Evolutionary conservation across 2,113 vertebrate genomes (phyloP), one percentile per base, ranked within the genome.

Genomic region (Tympanuchus pallidicinctus): DNA sequence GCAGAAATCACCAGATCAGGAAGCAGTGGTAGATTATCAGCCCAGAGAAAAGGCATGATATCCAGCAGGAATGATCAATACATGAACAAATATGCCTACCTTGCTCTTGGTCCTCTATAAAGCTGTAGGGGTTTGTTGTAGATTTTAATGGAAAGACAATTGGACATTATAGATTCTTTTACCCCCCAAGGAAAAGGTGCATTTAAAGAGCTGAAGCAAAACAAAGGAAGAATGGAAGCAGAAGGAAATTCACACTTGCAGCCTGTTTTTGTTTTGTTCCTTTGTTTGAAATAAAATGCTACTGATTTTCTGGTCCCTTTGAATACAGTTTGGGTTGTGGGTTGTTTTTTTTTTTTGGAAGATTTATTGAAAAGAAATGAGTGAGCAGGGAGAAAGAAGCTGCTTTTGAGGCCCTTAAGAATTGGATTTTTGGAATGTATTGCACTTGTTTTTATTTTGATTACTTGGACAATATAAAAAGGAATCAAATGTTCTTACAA

Each of bases 81-180:
- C 34, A 13, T 1, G 50, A 24, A 36, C 85, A 89, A 82, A 96
- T 50, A 82, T 52, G 14, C 89, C 92, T 7, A 3, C 72, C 85
- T 48, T 7, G 5, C 67, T 77, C 89, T 69, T 7, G 1, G 63
- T 94, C 40, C 78, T 80, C 67, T n/a, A 0, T 2, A 47, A 27
- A 89, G 67, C 89, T 82, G 22, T 0, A 21, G 56, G 78, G 64
- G 28, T 60, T 77, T 42, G 28, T 36, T 59, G 85, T 56, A 19
- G 71, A 47, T 94, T 92, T 91, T 88, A 89, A 93, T 60, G 82
- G 89, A 59, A 93, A 91, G 64, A 88, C 48, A 88, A 93, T 78
- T 67, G 82, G 71, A 16, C 67, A 43, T n/a, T 52, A 95, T 54
- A 45, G 92, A 95, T 91, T 77, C 43, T 28, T 5, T 4, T 1